These are phyloP conservation scores for Psettodes erumei DNA, from an alignment of 2,113 vertebrate genomes.

Conservation along the genomic window DNA sequence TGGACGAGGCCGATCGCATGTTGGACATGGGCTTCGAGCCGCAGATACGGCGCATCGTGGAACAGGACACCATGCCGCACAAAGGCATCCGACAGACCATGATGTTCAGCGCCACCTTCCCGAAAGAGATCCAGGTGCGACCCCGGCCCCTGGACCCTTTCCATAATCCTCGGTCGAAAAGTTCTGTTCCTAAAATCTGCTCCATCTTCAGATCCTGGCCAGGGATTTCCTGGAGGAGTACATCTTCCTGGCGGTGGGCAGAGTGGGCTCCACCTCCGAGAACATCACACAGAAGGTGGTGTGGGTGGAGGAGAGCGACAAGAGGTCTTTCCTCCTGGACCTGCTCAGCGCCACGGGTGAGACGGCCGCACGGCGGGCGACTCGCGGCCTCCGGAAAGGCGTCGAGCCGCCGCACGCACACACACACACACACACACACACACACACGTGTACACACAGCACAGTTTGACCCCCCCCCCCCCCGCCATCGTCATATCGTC, in stretches of 20 bases:
- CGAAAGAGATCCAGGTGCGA: constrained; percentile 99
- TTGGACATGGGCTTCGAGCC: constrained; percentile 99
- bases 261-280: constrained; percentile 98
- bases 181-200: background rate
- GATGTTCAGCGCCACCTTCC: constrained; percentile 99
- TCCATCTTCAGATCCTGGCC: constrained; percentile 89
- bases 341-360: constrained; percentile 97
- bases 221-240: constrained; percentile 99
- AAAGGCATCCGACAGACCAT: constrained; percentile 96
- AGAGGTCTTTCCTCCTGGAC: constrained; percentile 96
- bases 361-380: background rate
- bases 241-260: constrained; percentile 96
- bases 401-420: constrained; percentile 3
- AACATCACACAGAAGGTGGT: constrained; percentile 99
- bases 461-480: constrained; percentile 20
- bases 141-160: no score
- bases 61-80: constrained; percentile 97
- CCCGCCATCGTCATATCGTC: constrained; percentile 22
- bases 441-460: background rate
- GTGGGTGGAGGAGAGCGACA: constrained; percentile 97
- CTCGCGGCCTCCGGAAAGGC: no score
- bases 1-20: constrained; percentile 98
- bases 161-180: no score
- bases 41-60: constrained; percentile 96
- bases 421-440: background rate